phyloP scores from a whole-genome alignment of 2,888 invertebrate genomes.

The Thera britannica region DNA sequence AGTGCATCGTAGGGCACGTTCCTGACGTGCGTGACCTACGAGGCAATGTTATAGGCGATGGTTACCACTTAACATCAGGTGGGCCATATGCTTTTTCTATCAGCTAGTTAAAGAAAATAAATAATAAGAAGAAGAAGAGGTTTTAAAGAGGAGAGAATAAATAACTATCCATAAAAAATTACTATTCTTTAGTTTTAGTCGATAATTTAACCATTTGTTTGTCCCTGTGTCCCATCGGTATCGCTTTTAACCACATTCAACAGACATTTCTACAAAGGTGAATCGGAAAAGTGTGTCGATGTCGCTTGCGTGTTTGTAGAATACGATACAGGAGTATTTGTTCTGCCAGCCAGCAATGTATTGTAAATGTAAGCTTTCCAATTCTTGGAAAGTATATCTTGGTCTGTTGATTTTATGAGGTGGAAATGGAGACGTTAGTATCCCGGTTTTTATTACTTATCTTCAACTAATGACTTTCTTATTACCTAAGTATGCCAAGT shows the following conservation, averaged over 20 bases:
- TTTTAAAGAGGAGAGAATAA: too few relatives aligned
- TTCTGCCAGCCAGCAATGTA: conserved; percentile 27
- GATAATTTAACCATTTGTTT: conserved; percentile 8
- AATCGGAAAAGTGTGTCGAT: conserved; percentile 57
- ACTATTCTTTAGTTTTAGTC: too few relatives aligned
- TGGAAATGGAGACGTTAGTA: conserved; percentile 11
- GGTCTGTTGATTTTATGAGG: conserved; percentile 25
- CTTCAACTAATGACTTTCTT: too few relatives aligned
- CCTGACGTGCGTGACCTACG: too few relatives aligned
- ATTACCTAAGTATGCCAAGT: too few relatives aligned
- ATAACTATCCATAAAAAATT: too few relatives aligned
- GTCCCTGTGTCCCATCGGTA: conserved; percentile 51
- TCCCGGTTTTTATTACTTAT: not conserved
- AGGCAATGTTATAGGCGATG: too few relatives aligned
- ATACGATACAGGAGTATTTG: conserved; percentile 13
- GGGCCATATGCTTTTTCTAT: too few relatives aligned
- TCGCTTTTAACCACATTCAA: conserved; percentile 63
- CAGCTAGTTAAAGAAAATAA: too few relatives aligned
- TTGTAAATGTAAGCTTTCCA: conserved; percentile 21
- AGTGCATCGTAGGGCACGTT: too few relatives aligned
- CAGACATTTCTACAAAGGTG: conserved; percentile 61
- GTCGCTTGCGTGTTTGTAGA: conserved; percentile 49
- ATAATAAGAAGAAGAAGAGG: too few relatives aligned
- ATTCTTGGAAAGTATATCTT: conserved; percentile 18
- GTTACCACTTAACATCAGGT: too few relatives aligned